Base-by-base conservation (phyloP, 1,140 invertebrate genomes). In the Polyergus mexicanus region DNA sequence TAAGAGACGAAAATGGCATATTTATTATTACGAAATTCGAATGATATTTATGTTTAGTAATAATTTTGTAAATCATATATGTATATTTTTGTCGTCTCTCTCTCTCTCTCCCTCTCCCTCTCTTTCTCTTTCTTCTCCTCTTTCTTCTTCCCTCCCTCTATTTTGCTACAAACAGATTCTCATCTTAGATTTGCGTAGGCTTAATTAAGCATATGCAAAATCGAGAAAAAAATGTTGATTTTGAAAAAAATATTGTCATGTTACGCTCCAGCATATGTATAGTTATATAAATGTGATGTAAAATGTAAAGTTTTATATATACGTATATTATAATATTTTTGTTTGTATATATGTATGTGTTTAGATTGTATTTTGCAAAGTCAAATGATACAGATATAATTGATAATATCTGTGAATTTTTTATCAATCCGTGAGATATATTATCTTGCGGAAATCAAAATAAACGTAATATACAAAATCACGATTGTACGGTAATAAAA, bases 271-370 rank as follows among this genome's bases (percentile, higher is more conserved):
- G 35, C 3, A 22, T 2, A 13, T 25, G 38, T 8, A 22, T n/a
- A 51, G 7, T 69, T 69, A 69, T 2, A 19, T 41, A 68, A 68
- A 68, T 69, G 25, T 16, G 16, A 47, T 69, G 66, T 25, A 10
- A 25, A 51, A 28, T 47, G 7, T 68, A 68, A 68, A 16, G 66
- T 69, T 69, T 51, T 69, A 22, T 25, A 19, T 51, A 63, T 35
- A 22, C 44, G 19, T 51, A 63, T 35, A 19, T 69, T 25, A 51
- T 0, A 69, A 69, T 41, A 51, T 51, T 32, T 25, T 51, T 25
- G 25, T 69, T 51, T 32, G 7, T 51, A 28, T 19, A 25, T 10
- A 2, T 32, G 6, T 51, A 32, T 19, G 8, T 28, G 11, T 68
- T 22, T 35, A 38, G 19, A n/a, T 65, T 66, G 19, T 38, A 19